phyloP scores from a whole-genome alignment of 2,113 vertebrate genomes.

The Gambusia holbrooki region DNA sequence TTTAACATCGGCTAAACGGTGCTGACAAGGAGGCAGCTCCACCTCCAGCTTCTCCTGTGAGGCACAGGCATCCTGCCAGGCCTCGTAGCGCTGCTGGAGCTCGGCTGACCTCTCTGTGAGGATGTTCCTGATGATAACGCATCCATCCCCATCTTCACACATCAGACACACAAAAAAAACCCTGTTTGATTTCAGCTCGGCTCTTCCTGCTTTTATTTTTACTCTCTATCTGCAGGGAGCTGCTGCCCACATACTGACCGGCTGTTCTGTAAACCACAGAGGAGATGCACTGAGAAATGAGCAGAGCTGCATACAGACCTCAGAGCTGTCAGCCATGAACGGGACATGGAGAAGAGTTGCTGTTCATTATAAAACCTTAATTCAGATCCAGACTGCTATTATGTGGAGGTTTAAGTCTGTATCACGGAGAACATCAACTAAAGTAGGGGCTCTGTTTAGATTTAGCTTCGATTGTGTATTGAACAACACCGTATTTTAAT shows the following conservation, averaged over 20 bases:
- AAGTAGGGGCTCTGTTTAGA: too few species aligned
- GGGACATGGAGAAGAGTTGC: background rate
- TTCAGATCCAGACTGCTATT: too few species aligned
- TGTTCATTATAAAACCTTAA: background rate
- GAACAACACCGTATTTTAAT: too few species aligned
- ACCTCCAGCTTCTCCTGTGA: conserved; percentile 1
- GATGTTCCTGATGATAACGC: conserved; percentile 18
- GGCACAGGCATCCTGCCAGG: conserved; percentile 52
- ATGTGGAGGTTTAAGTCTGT: too few species aligned
- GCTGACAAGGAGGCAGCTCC: background rate
- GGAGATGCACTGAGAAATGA: conserved; percentile 26
- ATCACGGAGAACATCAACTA: too few species aligned
- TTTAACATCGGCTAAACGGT: background rate
- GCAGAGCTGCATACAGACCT: background rate
- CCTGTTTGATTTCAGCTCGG: conserved; percentile 50
- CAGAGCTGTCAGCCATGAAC: background rate
- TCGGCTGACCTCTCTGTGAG: conserved; percentile 49
- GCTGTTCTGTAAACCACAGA: conserved; percentile 27
- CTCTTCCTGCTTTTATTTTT: conserved; percentile 34
- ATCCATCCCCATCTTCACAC: conserved; percentile 41
- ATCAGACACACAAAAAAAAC: conserved; percentile 38
- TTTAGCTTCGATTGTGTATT: too few species aligned
- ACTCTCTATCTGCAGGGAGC: conserved; percentile 17
- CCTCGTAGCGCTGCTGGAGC: conserved; percentile 51
- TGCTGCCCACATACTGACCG: conserved; percentile 66